Conservation (phyloP, 2,113 vertebrate species). For the Macquaria ambigua region DNA sequence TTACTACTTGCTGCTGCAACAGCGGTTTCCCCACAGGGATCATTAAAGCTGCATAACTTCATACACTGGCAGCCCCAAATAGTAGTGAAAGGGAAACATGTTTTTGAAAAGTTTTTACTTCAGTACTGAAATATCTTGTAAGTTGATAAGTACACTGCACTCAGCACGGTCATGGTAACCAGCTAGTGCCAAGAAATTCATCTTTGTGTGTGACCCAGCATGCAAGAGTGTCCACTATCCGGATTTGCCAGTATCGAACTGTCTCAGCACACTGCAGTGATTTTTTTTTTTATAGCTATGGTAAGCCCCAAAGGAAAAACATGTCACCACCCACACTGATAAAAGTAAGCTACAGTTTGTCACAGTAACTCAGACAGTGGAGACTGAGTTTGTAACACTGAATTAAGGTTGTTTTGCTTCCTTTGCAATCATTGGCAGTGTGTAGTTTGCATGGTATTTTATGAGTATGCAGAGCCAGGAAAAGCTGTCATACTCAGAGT, state of each 20-base stretch:
- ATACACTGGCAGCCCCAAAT: slow-evolving; percentile 55
- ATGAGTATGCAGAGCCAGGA: slow-evolving; percentile 9
- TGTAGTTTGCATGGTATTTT: slow-evolving; percentile 27
- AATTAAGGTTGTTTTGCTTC: slow-evolving; percentile 34
- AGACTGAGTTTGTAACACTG: slow-evolving; percentile 18
- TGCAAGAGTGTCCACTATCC: slow-evolving; percentile 16
- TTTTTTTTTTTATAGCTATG: background rate
- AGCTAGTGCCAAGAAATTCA: slow-evolving; percentile 1
- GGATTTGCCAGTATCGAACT: background rate
- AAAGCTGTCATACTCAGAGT: slow-evolving; percentile 1
- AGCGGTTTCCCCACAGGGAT: slow-evolving; percentile 65
- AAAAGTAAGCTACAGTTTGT: slow-evolving; percentile 47
- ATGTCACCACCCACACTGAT: slow-evolving; percentile 38
- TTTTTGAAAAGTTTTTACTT: slow-evolving; percentile 56
- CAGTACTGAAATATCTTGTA: slow-evolving; percentile 28
- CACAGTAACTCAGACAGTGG: slow-evolving; percentile 32
- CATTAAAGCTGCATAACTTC: slow-evolving; percentile 68
- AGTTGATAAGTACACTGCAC: slow-evolving; percentile 27
- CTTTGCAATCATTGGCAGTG: background rate
- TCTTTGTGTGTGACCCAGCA: slow-evolving; percentile 23
- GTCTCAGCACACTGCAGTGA: background rate
- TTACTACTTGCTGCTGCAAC: slow-evolving; percentile 53
- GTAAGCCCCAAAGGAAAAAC: slow-evolving; percentile 12
- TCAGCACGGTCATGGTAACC: slow-evolving; percentile 2
- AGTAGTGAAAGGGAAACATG: slow-evolving; percentile 39